A percentile compares a stretch with the other conserved stretches of the same genome.
phyloP scores from a whole-genome alignment of 2,888 invertebrate species.

The Andrena camellia region DNA sequence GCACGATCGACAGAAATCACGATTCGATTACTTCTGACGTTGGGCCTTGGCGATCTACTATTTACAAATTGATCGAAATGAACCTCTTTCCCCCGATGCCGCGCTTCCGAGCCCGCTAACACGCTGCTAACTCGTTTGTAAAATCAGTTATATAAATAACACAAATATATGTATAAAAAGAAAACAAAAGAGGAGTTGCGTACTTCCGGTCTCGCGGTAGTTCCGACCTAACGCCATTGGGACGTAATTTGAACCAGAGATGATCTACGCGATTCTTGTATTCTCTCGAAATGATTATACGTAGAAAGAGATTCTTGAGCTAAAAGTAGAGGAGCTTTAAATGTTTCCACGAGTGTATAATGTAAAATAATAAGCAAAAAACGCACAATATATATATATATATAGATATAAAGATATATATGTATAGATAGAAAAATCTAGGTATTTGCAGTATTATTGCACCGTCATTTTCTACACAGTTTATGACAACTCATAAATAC shows the following conservation, averaged over 20 bases:
- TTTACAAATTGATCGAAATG: constrained; percentile 34
- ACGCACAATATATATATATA: constrained; percentile 6
- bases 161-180: constrained; percentile 40
- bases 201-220: background rate
- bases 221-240: background rate
- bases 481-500: constrained; percentile 29
- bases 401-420: background rate
- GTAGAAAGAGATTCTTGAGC: constrained; percentile 43
- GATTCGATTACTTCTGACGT: background rate
- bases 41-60: constrained; percentile 22
- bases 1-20: constrained; percentile 27
- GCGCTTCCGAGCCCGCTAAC: constrained; percentile 1
- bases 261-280: background rate
- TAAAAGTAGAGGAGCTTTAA: constrained; percentile 21
- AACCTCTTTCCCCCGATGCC: constrained; percentile 7
- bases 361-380: constrained; percentile 13
- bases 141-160: constrained; percentile 49
- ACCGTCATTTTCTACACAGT: constrained; percentile 30
- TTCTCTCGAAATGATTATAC: constrained; percentile 7
- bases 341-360: background rate
- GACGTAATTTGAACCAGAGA: background rate
- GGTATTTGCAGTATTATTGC: constrained; percentile 43
- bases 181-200: constrained; percentile 11
- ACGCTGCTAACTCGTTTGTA: constrained; percentile 12
- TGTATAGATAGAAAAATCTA: constrained; percentile 17